Conservation (phyloP, 2,797 vertebrate species). For the Paguma larvata region DNA sequence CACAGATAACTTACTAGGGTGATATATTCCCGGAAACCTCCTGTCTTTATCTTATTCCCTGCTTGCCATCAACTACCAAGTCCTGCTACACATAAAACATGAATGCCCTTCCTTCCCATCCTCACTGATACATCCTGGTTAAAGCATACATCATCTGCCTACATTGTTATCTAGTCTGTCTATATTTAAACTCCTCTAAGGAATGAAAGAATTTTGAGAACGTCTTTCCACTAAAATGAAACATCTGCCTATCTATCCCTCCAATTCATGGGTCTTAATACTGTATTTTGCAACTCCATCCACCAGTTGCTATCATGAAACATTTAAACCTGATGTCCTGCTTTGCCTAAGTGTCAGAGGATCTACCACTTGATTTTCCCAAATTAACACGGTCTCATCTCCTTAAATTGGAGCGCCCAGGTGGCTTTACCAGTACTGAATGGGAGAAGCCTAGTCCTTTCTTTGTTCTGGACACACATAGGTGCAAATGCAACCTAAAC, state of each 20-base stretch:
- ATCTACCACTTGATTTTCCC: not conserved
- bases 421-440: not conserved
- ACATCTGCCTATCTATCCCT: not conserved
- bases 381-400: not conserved
- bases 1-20: not conserved
- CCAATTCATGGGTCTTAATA: not conserved
- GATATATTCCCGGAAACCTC: not conserved
- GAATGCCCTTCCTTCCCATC: not conserved
- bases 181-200: not conserved
- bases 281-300: not conserved
- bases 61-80: not conserved
- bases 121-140: not conserved
- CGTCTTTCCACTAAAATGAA: not conserved
- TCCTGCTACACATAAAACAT: not conserved
- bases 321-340: not conserved
- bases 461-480: not conserved
- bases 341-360: not conserved
- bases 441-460: not conserved
- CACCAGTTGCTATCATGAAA: not conserved
- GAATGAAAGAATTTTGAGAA: not conserved
- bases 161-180: not conserved
- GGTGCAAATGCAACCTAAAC: not conserved
- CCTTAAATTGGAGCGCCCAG: not conserved
- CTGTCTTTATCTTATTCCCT: not conserved
- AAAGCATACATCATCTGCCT: not conserved